Percentiles rank a stretch among this genome's conserved stretches.
Conservation (phyloP, 2,797 vertebrate species). For the Malurus splendens region DNA sequence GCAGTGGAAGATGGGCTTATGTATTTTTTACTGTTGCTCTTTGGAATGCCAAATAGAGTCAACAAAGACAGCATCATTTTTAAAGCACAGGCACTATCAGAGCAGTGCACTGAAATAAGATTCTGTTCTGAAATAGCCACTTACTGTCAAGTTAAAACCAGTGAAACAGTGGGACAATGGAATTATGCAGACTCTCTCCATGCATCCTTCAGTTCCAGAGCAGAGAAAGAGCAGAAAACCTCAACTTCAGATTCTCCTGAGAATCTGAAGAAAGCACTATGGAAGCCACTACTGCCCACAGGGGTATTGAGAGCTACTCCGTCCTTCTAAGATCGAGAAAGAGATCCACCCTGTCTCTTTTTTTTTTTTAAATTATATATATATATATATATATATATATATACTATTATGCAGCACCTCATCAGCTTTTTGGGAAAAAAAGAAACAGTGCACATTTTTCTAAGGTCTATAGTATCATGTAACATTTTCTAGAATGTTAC, state of each 20-base stretch:
- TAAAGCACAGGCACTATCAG: neutral
- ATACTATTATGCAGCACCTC: neutral
- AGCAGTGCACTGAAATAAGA: neutral
- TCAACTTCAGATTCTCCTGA: neutral
- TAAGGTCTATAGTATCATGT: neutral
- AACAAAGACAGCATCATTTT: neutral
- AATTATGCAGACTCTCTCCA: neutral
- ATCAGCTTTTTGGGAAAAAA: neutral
- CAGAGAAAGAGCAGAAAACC: neutral
- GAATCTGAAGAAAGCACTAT: neutral
- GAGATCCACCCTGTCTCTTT: neutral
- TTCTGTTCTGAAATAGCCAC: neutral
- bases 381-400: too few species aligned
- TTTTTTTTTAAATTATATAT: neutral
- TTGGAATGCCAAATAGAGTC: neutral
- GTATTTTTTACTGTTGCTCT: neutral
- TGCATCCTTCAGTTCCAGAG: neutral
- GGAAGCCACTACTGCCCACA: rapidly evolving
- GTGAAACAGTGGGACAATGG: neutral
- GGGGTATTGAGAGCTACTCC: neutral
- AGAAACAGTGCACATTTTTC: neutral
- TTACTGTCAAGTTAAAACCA: neutral
- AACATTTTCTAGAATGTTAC: neutral
- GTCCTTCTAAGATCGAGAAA: neutral
- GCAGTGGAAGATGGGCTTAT: neutral